Base-by-base conservation (phyloP, 30 jellyfish, hydroid and myxozoan genomes). In the Sanderia malayensis region DNA sequence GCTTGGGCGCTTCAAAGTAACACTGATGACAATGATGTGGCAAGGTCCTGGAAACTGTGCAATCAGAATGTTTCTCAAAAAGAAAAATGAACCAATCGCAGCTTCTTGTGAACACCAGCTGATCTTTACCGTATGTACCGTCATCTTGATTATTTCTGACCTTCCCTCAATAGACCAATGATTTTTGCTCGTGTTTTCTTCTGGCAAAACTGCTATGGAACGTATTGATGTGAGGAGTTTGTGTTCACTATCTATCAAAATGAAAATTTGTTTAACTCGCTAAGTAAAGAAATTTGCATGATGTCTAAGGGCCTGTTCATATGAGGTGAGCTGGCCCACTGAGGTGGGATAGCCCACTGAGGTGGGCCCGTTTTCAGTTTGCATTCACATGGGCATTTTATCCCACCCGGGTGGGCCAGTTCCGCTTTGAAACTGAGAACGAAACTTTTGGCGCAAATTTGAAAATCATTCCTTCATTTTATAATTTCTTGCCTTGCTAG, bases 161-260 rank as follows among this genome's bases (percentile, higher is more conserved):
- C 73, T 60, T n/a, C 71, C 82, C 70, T 70, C 73, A 2, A 44
- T 70, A 37, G 82, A 70, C 61, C 82, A 37, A 46, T 70, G 82
- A 74, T 70, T 70, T 70, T 24, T 26, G 21, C 26, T 70, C 20
- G 45, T 6, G 47, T 70, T 70, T 70, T 44, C 44, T 7, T 70
- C 82, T 44, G 73, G 82, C 26, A 31, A 44, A 70, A 46, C 47
- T 8, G 61, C 6, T 4, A 28, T 34, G n/a, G 82, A 22, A 25
- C 82, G 82, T 28, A 44, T 70, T 37, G 60, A 46, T n/a, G n/a
- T 46, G 82, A 70, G 26, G 70, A 44, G 13, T 37, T 46, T 28
- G 68, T 70, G 44, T 28, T 6, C 45, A 46, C 82, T 37, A 37
- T 70, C 23, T 70, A 70, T 46, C 47, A 4, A 2, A 37, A 46